A percentile compares a stretch with the other conserved stretches of the same genome.
Evolutionary conservation across 1,140 invertebrate genomes (phyloP).

Genomic region (Zaprionus ghesquierei): DNA sequence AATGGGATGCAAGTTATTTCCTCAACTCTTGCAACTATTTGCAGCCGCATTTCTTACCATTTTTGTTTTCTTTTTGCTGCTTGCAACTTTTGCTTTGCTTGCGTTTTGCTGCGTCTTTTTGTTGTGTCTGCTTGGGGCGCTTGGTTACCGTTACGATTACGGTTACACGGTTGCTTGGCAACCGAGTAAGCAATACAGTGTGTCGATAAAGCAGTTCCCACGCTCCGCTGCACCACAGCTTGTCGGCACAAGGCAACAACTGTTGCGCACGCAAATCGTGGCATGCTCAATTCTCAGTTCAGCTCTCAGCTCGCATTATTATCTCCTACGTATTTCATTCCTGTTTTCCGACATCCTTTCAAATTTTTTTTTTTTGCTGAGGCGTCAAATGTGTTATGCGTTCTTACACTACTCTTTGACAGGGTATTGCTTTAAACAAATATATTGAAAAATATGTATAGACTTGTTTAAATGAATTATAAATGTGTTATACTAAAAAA

Average conservation of each 20-base stretch:
- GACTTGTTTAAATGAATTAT: too few species aligned
- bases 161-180: slow-evolving; percentile 66
- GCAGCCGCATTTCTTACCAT: slow-evolving; percentile 65
- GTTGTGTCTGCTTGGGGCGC: slow-evolving; percentile 24
- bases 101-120: slow-evolving; percentile 12
- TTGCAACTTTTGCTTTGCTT: slow-evolving; percentile 1
- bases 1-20: slow-evolving; percentile 17
- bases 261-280: slow-evolving; percentile 37
- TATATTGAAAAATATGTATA: too few species aligned
- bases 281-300: slow-evolving; percentile 25
- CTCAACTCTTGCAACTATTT: slow-evolving; percentile 21
- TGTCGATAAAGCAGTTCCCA: slow-evolving; percentile 71
- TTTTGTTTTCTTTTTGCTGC: slow-evolving; percentile 31
- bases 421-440: neutral
- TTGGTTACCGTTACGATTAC: slow-evolving; percentile 63
- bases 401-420: neutral
- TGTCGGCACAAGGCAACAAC: slow-evolving; percentile 17
- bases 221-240: slow-evolving; percentile 39
- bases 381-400: slow-evolving; percentile 34
- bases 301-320: slow-evolving; percentile 10
- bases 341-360: slow-evolving; percentile 7
- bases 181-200: slow-evolving; percentile 45
- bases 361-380: slow-evolving; percentile 18
- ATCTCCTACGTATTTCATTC: neutral
- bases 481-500: too few species aligned